phyloP scores from a whole-genome alignment of 1,140 invertebrate species.

The Lepidurus packardi region DNA sequence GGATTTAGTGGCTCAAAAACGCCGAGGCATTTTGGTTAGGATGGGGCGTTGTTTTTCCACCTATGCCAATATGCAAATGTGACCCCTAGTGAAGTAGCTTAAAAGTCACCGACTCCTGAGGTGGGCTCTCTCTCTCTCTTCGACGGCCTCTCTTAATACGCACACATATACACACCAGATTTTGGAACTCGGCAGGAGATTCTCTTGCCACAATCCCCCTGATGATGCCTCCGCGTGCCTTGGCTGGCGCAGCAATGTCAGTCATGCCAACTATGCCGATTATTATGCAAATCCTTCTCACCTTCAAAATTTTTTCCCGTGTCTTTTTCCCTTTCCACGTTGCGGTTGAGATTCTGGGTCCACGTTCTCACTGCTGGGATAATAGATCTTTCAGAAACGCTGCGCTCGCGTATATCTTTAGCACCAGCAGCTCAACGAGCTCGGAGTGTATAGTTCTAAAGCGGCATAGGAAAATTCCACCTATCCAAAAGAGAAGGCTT shows the following conservation, averaged over 20 bases:
- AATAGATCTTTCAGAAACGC: not conserved
- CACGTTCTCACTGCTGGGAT: constrained; percentile 5
- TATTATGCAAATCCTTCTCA: constrained; percentile 22
- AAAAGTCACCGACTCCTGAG: constrained; percentile 17
- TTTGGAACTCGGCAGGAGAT: not conserved
- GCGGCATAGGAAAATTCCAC: not conserved
- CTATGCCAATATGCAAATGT: constrained; percentile 4
- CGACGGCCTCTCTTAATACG: constrained; percentile 15
- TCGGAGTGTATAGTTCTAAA: not conserved
- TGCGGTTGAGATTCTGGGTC: not conserved
- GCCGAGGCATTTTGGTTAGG: not conserved
- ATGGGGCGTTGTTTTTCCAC: constrained; percentile 20
- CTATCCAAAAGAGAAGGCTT: not conserved
- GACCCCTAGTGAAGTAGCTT: constrained; percentile 21
- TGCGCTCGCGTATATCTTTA: not conserved
- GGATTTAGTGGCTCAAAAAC: not conserved
- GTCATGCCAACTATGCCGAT: constrained; percentile 21
- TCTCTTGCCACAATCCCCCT: constrained; percentile 17
- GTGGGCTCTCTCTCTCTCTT: constrained; percentile 14
- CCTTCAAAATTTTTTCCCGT: not conserved
- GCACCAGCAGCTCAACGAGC: not conserved
- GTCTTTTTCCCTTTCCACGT: not conserved
- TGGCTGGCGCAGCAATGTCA: constrained; percentile 17
- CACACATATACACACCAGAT: not conserved
- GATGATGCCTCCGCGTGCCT: constrained; percentile 16